phyloP scores from a whole-genome alignment of 2,113 vertebrate species.

The Sylvietta virens region DNA sequence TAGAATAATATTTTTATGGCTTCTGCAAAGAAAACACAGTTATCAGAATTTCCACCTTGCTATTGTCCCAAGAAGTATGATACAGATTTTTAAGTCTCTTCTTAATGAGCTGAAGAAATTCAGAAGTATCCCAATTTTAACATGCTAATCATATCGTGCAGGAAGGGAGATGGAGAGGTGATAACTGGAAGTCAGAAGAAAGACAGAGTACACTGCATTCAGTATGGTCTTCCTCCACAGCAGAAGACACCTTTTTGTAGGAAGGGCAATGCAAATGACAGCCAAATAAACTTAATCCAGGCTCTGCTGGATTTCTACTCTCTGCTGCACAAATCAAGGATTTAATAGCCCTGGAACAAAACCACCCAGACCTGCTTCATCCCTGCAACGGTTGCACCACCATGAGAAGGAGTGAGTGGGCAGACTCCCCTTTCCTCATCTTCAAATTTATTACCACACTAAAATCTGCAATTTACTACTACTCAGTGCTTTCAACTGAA shows the following conservation, averaged over 20 bases:
- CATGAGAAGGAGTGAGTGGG: fast-evolving
- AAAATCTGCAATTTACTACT: not conserved
- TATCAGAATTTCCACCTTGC: not conserved
- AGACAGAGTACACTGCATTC: not conserved
- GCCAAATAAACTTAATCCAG: not conserved
- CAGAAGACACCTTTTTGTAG: not conserved
- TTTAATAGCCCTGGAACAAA: not conserved
- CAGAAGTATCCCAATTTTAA: not conserved
- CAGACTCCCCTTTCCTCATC: not conserved
- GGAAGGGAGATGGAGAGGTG: not conserved
- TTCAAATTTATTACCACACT: not conserved
- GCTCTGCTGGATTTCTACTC: too few relatives aligned
- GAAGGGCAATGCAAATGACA: not conserved
- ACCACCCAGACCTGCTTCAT: fast-evolving
- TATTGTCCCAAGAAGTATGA: not conserved
- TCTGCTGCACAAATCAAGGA: not conserved
- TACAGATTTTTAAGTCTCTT: not conserved
- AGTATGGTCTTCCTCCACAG: not conserved
- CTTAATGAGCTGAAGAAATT: not conserved
- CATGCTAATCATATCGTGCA: not conserved
- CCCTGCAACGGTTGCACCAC: not conserved
- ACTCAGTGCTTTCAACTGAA: not conserved
- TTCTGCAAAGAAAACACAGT: not conserved
- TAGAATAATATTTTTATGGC: not conserved
- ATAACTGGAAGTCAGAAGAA: not conserved